A percentile compares a stretch with the other conserved stretches of the same genome.
phyloP scores from a whole-genome alignment of 30 jellyfish, hydroid and myxozoan species.

The Turritopsis dohrnii region DNA sequence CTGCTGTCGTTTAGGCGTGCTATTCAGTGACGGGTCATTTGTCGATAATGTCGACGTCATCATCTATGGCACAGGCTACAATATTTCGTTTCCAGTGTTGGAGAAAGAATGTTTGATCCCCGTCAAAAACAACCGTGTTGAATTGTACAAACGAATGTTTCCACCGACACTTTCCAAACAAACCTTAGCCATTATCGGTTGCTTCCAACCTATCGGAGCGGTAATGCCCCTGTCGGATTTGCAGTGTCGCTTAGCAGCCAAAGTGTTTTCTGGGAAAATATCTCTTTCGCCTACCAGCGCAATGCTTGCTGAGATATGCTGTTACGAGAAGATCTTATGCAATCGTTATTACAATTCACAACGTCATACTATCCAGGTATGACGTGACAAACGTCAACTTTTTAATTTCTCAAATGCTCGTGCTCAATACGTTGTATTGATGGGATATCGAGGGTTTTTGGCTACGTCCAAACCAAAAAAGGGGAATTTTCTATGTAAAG shows the following conservation, averaged over 20 bases:
- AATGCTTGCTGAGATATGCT: conserved; percentile 41
- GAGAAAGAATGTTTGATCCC: conserved; percentile 47
- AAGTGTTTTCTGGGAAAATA: conserved; percentile 49
- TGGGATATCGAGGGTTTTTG: no score
- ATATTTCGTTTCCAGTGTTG: conserved; percentile 70
- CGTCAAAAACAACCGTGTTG: conserved; percentile 49
- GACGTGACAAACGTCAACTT: no score
- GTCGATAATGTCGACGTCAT: conserved; percentile 51
- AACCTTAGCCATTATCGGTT: conserved; percentile 78
- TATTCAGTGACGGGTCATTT: conserved; percentile 67
- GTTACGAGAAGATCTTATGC: conserved; percentile 24
- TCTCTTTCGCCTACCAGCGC: conserved; percentile 35
- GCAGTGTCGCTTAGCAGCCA: conserved; percentile 76
- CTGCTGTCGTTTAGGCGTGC: conserved; percentile 38
- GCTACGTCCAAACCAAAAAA: no score
- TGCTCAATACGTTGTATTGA: not conserved
- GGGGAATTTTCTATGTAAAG: no score
- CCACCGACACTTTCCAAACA: conserved; percentile 47
- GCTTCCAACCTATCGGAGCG: conserved; percentile 84
- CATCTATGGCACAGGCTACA: conserved; percentile 71
- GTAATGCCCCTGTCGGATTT: conserved; percentile 70
- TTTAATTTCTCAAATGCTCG: not conserved
- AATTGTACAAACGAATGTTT: conserved; percentile 61
- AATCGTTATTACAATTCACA: conserved; percentile 35
- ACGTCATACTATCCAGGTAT: conserved; percentile 86